Conservation (phyloP, 2,888 invertebrate species). For the Idaea biselata region DNA sequence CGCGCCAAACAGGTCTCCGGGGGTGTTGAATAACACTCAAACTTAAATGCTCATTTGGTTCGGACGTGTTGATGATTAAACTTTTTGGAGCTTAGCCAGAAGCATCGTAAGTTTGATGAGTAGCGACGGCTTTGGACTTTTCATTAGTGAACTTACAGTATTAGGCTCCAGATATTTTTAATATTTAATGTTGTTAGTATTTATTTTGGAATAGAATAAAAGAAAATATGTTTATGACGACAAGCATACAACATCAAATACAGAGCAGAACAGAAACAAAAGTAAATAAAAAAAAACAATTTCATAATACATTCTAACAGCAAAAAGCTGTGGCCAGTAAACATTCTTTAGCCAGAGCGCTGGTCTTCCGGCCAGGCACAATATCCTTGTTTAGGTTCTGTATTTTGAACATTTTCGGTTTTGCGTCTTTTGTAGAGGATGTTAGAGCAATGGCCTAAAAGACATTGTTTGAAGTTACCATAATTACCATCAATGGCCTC, state of each 20-base stretch:
- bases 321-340: no score
- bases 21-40: slow-evolving; percentile 6
- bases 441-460: slow-evolving; percentile 13
- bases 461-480: slow-evolving; percentile 27
- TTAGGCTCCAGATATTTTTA: neutral
- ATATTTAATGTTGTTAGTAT: neutral
- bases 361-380: no score
- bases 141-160: slow-evolving; percentile 43
- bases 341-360: no score
- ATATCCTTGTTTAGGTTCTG: no score
- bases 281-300: no score
- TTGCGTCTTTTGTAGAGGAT: no score
- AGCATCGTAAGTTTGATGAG: slow-evolving; percentile 50
- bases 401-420: no score
- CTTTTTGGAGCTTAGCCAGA: slow-evolving; percentile 55
- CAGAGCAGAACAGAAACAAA: no score
- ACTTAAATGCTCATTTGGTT: slow-evolving; percentile 26
- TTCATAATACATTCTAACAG: no score
- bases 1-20: no score
- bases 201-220: neutral
- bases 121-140: slow-evolving; percentile 36
- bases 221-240: no score
- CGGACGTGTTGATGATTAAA: slow-evolving; percentile 37
- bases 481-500: slow-evolving; percentile 44
- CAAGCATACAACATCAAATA: no score